Evolutionary conservation across 2,113 vertebrate genomes (phyloP).

Genomic region (Poeciliopsis turrubarensis): DNA sequence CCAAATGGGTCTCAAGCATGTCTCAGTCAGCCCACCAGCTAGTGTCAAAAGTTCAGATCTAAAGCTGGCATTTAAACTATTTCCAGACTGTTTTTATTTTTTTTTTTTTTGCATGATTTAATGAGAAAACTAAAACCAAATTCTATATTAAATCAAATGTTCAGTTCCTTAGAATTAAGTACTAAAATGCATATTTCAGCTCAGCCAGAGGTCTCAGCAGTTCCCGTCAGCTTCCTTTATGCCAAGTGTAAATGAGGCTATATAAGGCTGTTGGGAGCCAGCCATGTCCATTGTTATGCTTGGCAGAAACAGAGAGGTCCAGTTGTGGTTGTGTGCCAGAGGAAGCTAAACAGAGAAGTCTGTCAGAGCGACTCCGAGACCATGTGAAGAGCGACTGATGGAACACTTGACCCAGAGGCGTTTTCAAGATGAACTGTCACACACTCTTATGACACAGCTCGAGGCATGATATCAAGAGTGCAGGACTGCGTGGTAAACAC

Average conservation of each 20-base stretch:
- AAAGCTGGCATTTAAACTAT: constrained; percentile 10
- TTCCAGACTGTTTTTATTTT: neutral
- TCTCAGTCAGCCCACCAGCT: constrained; percentile 46
- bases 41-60: constrained; percentile 42
- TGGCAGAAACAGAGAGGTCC: constrained; percentile 53
- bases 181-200: constrained; percentile 8
- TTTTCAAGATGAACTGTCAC: constrained; percentile 59
- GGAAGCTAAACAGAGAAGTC: constrained; percentile 72
- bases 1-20: constrained; percentile 56
- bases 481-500: constrained; percentile 51
- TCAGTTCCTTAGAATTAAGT: neutral
- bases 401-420: constrained; percentile 64
- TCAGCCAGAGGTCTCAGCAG: constrained; percentile 17
- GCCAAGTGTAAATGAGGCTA: constrained; percentile 59
- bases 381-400: constrained; percentile 58
- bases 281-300: constrained; percentile 73
- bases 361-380: constrained; percentile 51
- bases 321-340: constrained; percentile 51
- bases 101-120: neutral
- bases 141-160: neutral
- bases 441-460: constrained; percentile 67
- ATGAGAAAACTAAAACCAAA: neutral
- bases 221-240: constrained; percentile 34
- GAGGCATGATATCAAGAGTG: constrained; percentile 49
- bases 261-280: constrained; percentile 71